Evolutionary conservation across 2,888 invertebrate genomes (phyloP), one percentile per base, ranked within the genome.

Genomic region (Caenorhabditis sp.): DNA sequence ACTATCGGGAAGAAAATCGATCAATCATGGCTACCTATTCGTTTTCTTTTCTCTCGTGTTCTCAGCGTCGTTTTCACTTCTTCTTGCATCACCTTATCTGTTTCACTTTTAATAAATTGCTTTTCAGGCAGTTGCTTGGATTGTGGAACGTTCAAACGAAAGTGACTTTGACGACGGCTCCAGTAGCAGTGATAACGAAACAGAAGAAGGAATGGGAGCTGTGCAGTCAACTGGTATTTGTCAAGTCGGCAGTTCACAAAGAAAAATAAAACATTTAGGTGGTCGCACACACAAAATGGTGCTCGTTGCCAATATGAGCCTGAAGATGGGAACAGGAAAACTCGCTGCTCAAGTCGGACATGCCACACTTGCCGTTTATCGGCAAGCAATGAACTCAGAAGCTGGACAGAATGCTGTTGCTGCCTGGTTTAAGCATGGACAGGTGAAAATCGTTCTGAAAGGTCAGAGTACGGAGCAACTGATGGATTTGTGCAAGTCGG

Each of bases 261-360:
- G n/a, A n/a, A n/a, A n/a, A n/a, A n/a, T n/a, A n/a, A n/a, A n/a
- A n/a, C n/a, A 28, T 51, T 16, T 28, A 86, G 86, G 49, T n/a
- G 73, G 75, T 14, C 86, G 90, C 8, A 87, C 88, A 0, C 94
- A 93, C 91, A 95, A 95, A 93, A 95, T 95, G 95, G 94, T 94
- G 26, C 94, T 95, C 92, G 94, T 95, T 35, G 94, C 95, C 7
- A 95, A 95, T 91, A 92, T 93, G 56, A 93, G 93, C 31, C 92
- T 95, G 66, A 93, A 94, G 85, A 95, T 95, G 95, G 94, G 94
- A 0, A 92, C 93, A 35, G 95, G 95, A 2, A 95, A 95, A 92
- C 92, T 94, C 49, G 94, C 94, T 24, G 94, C 94, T 49, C 94
- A 94, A 92, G 91, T 91, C 38, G 95, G 94, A 0, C 95, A 95